Conservation (phyloP, 2,888 invertebrate genomes). For the Tribolium freemani region DNA sequence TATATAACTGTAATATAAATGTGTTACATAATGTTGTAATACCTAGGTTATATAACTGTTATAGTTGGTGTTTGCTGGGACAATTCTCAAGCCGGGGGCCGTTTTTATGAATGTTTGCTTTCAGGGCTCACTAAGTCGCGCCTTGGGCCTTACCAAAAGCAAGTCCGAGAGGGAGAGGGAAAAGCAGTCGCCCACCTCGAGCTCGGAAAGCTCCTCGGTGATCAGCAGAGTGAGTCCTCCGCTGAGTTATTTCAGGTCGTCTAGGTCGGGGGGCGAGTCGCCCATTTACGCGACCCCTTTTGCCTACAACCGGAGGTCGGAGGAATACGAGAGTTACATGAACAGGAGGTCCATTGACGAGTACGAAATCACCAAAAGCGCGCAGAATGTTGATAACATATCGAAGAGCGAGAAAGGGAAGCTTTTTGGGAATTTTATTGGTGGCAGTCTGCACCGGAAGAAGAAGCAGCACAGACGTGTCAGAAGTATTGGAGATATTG, state of each 20-base stretch:
- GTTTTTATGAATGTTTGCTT: conserved; percentile 41
- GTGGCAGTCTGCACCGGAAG: conserved; percentile 68
- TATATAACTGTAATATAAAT: too few relatives aligned
- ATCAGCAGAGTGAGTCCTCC: conserved; percentile 70
- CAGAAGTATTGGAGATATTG: conserved; percentile 83
- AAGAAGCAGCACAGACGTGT: conserved; percentile 76
- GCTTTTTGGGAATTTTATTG: conserved; percentile 60
- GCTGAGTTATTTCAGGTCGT: conserved; percentile 68
- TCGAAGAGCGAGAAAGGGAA: conserved; percentile 46
- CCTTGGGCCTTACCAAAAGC: conserved; percentile 76
- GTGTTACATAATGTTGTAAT: too few relatives aligned
- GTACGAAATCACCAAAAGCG: conserved; percentile 55
- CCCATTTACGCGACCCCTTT: conserved; percentile 63
- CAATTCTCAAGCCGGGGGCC: neutral
- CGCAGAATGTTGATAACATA: conserved; percentile 49
- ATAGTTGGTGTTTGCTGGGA: too few relatives aligned
- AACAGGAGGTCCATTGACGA: conserved; percentile 52
- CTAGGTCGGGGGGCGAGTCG: conserved; percentile 64
- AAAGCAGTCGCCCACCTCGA: conserved; percentile 78
- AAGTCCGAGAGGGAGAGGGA: conserved; percentile 63
- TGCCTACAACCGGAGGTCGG: conserved; percentile 60
- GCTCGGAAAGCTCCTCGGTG: conserved; percentile 75
- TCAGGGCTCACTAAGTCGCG: conserved; percentile 83
- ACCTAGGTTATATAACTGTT: too few relatives aligned
- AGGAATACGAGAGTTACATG: conserved; percentile 66